Base-by-base conservation (phyloP, 2,888 invertebrate genomes). In the Microctonus aethiopoides region DNA sequence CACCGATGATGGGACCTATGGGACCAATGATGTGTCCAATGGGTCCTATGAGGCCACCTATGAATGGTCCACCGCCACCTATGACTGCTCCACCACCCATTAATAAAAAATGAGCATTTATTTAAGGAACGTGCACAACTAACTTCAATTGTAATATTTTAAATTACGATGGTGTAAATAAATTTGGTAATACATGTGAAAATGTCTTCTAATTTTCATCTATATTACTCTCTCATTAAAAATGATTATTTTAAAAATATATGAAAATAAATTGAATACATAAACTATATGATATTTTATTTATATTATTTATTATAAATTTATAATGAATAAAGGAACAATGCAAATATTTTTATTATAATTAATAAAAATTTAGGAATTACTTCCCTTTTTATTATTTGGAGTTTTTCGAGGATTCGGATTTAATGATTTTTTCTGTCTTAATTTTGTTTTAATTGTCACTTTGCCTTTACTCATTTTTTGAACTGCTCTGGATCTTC, bases 1-100 rank as follows among this genome's bases (percentile, higher is more conserved):
- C 94, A 1, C 94, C 93, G 22, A 93, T 93, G 89, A 93, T 93
- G 88, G 93, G 93, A 3, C 91, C 91, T 84, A 91, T 94, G 89
- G 93, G 93, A 1, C 92, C 91, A 0, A 87, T 87, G 87, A 89
- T 90, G 87, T 91, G 91, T 0, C 90, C 89, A 0, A 91, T 93
- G 92, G 92, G 92, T 2, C 92, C 91, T 68, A 92, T 94, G 87
- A 88, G 94, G 80, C 93, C 93, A 29, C 93, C 92, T 0, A 88
- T 93, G 89, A 92, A 92, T 84, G 92, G 92, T 72, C 92, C 91
- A 39, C 91, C 92, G 74, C 86, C 86, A n/a, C 85, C 85, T 1
- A 84, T 87, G 81, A 78, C 78, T 54, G 84, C 81, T 10, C 84
- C 83, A 2, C 83, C 83, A 1, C 81, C 81, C 2, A 76, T 83